These are phyloP conservation scores for Ataeniobius toweri DNA, from an alignment of 2,797 vertebrate species.

Conservation along the genomic window DNA sequence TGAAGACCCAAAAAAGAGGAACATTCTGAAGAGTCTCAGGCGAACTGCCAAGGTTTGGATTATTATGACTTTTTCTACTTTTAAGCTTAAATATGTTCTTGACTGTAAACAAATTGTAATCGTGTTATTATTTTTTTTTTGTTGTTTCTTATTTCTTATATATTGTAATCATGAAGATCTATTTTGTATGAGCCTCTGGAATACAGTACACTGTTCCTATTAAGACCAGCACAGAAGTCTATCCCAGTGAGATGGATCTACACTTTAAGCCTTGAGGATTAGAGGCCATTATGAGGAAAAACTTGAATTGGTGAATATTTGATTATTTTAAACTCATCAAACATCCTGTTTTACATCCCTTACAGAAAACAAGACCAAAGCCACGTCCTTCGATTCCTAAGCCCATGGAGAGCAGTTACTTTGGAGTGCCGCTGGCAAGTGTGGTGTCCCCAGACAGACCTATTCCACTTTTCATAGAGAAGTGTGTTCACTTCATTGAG, in stretches of 20 bases:
- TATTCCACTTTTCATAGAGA: slow-evolving; percentile 94
- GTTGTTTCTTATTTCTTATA: background rate
- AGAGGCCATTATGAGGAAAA: slow-evolving; percentile 3
- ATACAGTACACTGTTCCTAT: background rate
- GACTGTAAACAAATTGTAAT: background rate
- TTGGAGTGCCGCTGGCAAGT: slow-evolving; percentile 87
- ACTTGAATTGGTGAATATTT: slow-evolving; percentile 10
- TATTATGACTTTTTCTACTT: background rate
- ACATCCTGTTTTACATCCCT: slow-evolving; percentile 15
- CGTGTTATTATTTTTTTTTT: background rate
- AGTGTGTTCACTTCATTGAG: slow-evolving; percentile 96
- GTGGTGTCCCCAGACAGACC: slow-evolving; percentile 90
- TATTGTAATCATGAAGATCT: background rate
- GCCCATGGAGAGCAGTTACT: slow-evolving; percentile 92
- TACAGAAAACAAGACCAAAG: slow-evolving; percentile 92
- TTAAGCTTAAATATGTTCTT: background rate
- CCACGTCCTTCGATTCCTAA: slow-evolving; percentile 90
- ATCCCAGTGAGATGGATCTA: background rate
- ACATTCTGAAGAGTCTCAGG: slow-evolving; percentile 92
- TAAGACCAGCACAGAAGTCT: background rate
- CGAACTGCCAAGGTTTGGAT: slow-evolving; percentile 90
- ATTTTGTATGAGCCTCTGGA: background rate
- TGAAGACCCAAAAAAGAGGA: slow-evolving; percentile 93
- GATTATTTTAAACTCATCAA: slow-evolving; percentile 17
- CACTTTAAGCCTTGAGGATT: background rate